Conservation (phyloP, 1,140 invertebrate species). For the Calliopsis andreniformis region DNA sequence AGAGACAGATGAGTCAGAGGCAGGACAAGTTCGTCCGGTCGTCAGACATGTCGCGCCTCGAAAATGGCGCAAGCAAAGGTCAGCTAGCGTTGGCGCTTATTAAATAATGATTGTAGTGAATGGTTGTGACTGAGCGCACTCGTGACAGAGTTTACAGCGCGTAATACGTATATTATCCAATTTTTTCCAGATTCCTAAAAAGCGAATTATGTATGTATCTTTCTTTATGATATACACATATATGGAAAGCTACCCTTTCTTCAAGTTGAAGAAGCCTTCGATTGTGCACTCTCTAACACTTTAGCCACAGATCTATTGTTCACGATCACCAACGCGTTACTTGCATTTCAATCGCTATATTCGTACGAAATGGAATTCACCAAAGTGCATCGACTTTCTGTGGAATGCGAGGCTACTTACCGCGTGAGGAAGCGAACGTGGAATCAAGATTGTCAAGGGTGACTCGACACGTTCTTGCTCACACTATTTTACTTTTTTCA, state of each 20-base stretch:
- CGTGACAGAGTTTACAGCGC: conserved; percentile 9
- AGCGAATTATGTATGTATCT: too few species aligned
- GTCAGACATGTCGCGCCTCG: neutral
- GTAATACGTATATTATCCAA: too few species aligned
- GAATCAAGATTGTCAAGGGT: neutral
- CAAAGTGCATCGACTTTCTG: too few species aligned
- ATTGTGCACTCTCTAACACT: too few species aligned
- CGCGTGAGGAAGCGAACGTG: neutral
- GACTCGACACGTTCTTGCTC: neutral
- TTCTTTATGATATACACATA: too few species aligned
- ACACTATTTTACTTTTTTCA: too few species aligned
- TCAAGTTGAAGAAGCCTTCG: too few species aligned
- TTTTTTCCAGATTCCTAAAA: neutral
- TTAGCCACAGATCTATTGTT: too few species aligned
- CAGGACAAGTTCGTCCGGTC: conserved; percentile 42
- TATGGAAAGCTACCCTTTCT: too few species aligned
- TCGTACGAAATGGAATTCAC: too few species aligned
- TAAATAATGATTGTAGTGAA: conserved; percentile 65
- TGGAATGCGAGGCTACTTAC: neutral
- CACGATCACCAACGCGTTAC: too few species aligned
- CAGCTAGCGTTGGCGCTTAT: conserved; percentile 65
- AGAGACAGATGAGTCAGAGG: conserved; percentile 60
- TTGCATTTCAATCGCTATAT: too few species aligned
- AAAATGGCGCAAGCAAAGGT: conserved; percentile 27
- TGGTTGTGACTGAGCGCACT: conserved; percentile 44